A percentile compares a stretch with the other conserved stretches of the same genome.
Evolutionary conservation across 2,113 vertebrate species (phyloP).

Genomic region (Podarcis muralis): DNA sequence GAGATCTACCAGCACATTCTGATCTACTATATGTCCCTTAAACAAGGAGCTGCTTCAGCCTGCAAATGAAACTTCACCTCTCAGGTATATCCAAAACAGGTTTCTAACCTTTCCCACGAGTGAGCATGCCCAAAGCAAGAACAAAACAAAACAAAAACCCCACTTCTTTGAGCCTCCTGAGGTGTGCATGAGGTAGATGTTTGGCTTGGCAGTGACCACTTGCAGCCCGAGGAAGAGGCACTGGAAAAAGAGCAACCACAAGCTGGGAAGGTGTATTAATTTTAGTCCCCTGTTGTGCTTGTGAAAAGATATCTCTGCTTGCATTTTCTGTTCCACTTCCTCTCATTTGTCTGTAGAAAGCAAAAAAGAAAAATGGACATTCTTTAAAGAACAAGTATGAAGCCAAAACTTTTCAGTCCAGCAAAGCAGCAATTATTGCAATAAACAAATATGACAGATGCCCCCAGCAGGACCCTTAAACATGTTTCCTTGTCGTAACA

Average conservation of each 20-base stretch:
- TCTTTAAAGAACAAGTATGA: background rate
- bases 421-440: slow-evolving; percentile 38
- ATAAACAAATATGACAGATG: slow-evolving; percentile 30
- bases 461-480: slow-evolving; percentile 45
- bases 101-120: background rate
- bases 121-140: background rate
- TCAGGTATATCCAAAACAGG: background rate
- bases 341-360: slow-evolving; percentile 12
- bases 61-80: background rate
- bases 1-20: background rate
- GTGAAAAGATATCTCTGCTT: background rate
- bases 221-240: background rate
- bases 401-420: slow-evolving; percentile 27
- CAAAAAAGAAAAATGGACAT: slow-evolving; percentile 7
- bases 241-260: background rate
- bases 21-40: background rate
- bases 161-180: background rate
- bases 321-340: background rate
- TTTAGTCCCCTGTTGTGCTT: background rate
- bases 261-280: background rate
- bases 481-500: background rate
- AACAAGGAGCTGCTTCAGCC: no score
- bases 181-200: background rate
- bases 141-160: no score
- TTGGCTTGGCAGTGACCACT: background rate